Evolutionary conservation across 2,888 invertebrate genomes (phyloP).

Genomic region (Phanerotoma sp.): DNA sequence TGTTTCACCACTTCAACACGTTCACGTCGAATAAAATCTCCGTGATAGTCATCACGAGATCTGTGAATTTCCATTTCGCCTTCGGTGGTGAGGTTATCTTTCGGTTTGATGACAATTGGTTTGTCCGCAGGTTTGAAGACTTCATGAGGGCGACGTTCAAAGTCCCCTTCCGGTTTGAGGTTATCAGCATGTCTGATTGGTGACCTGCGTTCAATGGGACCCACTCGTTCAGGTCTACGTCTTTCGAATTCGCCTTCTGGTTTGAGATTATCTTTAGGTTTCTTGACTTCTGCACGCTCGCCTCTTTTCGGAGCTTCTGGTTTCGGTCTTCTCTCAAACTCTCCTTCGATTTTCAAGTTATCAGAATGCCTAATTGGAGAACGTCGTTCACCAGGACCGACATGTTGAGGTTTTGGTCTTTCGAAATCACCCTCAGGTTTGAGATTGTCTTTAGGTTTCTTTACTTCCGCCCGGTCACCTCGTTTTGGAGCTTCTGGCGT

Average conservation of each 20-base stretch:
- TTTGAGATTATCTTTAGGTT: no score
- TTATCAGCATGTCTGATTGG: no score
- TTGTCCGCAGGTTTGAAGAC: conserved; percentile 56
- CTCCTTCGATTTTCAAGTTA: no score
- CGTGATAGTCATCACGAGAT: conserved; percentile 63
- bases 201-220: conserved; percentile 58
- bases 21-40: conserved; percentile 60
- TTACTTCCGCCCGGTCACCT: conserved; percentile 46
- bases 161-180: conserved; percentile 66
- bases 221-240: conserved; percentile 59
- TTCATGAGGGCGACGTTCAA: conserved; percentile 57
- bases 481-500: conserved; percentile 32
- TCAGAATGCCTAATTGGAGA: no score
- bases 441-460: no score
- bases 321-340: no score
- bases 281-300: no score
- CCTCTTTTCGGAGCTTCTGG: no score
- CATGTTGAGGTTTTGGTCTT: conserved; percentile 50
- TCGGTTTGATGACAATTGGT: conserved; percentile 49
- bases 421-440: no score
- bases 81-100: conserved; percentile 61
- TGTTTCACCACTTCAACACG: conserved; percentile 56
- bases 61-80: conserved; percentile 60
- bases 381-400: conserved; percentile 57
- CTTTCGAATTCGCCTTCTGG: no score